phyloP scores from a whole-genome alignment of 2,113 vertebrate genomes.

The Nothocercus nigrocapillus region DNA sequence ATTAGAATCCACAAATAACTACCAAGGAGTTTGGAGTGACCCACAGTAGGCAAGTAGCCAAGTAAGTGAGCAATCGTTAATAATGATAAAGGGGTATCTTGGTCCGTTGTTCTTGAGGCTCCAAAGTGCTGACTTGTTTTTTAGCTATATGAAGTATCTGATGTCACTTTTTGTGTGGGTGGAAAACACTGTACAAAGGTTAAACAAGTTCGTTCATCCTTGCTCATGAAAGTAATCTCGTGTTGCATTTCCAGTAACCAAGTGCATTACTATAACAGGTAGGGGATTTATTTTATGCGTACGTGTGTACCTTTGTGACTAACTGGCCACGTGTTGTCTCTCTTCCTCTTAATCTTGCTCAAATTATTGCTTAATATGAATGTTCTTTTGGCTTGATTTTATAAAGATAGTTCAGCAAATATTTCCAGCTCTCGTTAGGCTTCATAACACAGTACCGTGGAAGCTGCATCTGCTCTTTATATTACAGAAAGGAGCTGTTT shows the following conservation, averaged over 20 bases:
- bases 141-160: conserved; percentile 31
- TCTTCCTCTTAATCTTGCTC: conserved; percentile 15
- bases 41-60: background rate
- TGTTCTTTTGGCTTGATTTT: background rate
- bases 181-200: conserved; percentile 66
- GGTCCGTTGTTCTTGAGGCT: conserved; percentile 6
- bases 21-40: background rate
- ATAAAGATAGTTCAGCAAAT: background rate
- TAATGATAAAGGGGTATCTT: conserved; percentile 21
- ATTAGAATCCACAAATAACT: background rate
- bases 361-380: conserved; percentile 44
- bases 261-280: conserved; percentile 24
- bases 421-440: background rate
- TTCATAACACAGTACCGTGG: background rate
- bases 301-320: conserved; percentile 16
- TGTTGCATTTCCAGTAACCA: conserved; percentile 61
- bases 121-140: conserved; percentile 70
- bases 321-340: conserved; percentile 26
- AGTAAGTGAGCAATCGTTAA: background rate
- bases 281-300: conserved; percentile 39
- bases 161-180: conserved; percentile 46
- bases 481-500: background rate
- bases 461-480: background rate
- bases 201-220: conserved; percentile 64
- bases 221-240: conserved; percentile 27